Evolutionary conservation across 2,113 vertebrate genomes (phyloP).

Genomic region (Poecile atricapillus): DNA sequence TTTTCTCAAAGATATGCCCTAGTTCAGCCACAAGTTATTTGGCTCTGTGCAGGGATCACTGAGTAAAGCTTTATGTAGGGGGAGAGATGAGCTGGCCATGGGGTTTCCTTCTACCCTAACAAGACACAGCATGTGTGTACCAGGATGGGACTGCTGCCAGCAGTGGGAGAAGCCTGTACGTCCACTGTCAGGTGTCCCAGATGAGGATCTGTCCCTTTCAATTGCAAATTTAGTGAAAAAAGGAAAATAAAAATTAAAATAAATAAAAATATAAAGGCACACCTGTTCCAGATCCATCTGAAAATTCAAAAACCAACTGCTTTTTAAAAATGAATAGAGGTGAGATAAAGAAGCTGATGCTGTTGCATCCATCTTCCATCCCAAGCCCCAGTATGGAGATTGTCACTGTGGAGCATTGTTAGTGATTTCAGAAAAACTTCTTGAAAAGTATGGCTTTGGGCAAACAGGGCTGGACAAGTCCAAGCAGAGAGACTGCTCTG

Average conservation of each 20-base stretch:
- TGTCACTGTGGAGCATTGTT: background rate
- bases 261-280: background rate
- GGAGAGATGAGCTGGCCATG: background rate
- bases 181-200: background rate
- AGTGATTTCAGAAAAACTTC: background rate
- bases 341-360: background rate
- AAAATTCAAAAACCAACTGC: background rate
- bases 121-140: rapidly evolving
- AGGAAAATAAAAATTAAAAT: background rate
- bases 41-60: background rate
- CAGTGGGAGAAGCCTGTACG: background rate
- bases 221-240: background rate
- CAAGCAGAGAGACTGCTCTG: background rate
- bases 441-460: background rate
- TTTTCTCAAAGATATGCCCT: background rate
- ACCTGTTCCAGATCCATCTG: background rate
- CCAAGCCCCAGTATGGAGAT: background rate
- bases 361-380: background rate
- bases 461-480: background rate
- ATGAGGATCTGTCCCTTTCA: background rate
- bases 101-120: background rate
- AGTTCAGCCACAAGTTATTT: background rate
- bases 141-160: background rate
- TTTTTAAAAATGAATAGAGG: background rate
- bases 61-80: background rate